Conservation (phyloP, 1,140 invertebrate genomes). For the Lucilia cuprina region DNA sequence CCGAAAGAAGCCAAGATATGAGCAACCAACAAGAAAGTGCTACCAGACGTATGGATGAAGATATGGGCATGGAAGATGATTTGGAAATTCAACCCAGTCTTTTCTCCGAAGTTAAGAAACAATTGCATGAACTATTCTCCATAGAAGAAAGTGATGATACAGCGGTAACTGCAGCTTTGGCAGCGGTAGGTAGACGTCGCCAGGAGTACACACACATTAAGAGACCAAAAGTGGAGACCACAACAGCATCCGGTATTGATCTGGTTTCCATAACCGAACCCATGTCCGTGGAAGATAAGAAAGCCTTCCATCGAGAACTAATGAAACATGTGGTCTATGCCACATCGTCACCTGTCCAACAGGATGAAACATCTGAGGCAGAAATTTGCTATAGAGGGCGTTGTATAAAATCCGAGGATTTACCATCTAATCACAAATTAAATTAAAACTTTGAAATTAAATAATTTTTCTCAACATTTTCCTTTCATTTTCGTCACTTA, state of each 20-base stretch:
- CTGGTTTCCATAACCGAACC: slow-evolving; percentile 41
- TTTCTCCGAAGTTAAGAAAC: slow-evolving; percentile 58
- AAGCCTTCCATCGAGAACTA: slow-evolving; percentile 57
- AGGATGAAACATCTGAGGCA: slow-evolving; percentile 73
- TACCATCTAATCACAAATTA: slow-evolving; percentile 59
- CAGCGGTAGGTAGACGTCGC: slow-evolving; percentile 54
- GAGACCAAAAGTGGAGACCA: slow-evolving; percentile 45
- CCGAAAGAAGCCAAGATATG: background rate
- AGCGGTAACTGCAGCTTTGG: slow-evolving; percentile 49
- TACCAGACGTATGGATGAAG: slow-evolving; percentile 56
- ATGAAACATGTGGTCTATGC: slow-evolving; percentile 66
- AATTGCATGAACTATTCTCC: slow-evolving; percentile 57
- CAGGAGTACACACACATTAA: slow-evolving; percentile 61
- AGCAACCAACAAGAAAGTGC: slow-evolving; percentile 44
- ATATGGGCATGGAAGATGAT: slow-evolving; percentile 50
- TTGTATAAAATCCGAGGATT: slow-evolving; percentile 75
- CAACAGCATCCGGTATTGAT: slow-evolving; percentile 45
- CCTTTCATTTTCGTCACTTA: background rate
- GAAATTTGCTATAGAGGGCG: slow-evolving; percentile 85
- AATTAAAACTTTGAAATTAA: slow-evolving; percentile 44
- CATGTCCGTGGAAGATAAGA: slow-evolving; percentile 43
- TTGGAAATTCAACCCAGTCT: slow-evolving; percentile 58
- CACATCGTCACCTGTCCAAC: slow-evolving; percentile 72
- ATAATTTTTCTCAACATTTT: background rate
- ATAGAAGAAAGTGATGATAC: slow-evolving; percentile 55